Percentiles rank a stretch among this genome's conserved stretches.
Conservation (phyloP, 2,797 vertebrate genomes). For the Hydrolagus colliei region DNA sequence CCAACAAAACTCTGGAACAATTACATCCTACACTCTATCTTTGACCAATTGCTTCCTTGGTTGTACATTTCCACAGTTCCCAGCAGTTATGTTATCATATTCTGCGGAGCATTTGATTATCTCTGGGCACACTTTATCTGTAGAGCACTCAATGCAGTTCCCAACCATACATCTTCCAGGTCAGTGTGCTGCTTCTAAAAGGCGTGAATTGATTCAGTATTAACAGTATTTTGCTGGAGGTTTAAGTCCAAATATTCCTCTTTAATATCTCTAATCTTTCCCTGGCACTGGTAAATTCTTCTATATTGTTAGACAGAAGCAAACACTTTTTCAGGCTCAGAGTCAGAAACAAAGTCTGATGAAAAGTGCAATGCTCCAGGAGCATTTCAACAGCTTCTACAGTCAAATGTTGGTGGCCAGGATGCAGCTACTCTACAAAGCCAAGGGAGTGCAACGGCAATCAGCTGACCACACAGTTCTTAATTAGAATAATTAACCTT, state of each 20-base stretch:
- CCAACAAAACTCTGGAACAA: background rate
- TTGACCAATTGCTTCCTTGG: background rate
- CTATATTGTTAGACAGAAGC: no score
- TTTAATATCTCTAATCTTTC: no score
- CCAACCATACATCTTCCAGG: background rate
- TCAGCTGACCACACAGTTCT: no score
- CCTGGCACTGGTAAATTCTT: no score
- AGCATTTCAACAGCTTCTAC: no score
- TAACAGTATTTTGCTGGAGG: background rate
- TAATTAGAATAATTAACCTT: no score
- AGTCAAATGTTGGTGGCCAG: no score
- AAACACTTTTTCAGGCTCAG: no score
- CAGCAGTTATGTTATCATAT: conserved; percentile 4
- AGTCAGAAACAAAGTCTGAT: no score
- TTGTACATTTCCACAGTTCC: background rate
- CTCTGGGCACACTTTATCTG: background rate
- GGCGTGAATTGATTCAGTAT: background rate
- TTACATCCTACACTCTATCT: background rate
- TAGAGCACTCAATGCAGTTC: background rate
- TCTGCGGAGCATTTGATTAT: conserved; percentile 18
- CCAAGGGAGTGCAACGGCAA: no score
- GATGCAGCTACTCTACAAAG: no score
- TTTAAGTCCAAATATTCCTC: conserved; percentile 1
- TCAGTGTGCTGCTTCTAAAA: background rate
- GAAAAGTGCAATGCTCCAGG: no score